Evolutionary conservation across 1,140 invertebrate species (phyloP).

Genomic region (Caerostris extrusa): DNA sequence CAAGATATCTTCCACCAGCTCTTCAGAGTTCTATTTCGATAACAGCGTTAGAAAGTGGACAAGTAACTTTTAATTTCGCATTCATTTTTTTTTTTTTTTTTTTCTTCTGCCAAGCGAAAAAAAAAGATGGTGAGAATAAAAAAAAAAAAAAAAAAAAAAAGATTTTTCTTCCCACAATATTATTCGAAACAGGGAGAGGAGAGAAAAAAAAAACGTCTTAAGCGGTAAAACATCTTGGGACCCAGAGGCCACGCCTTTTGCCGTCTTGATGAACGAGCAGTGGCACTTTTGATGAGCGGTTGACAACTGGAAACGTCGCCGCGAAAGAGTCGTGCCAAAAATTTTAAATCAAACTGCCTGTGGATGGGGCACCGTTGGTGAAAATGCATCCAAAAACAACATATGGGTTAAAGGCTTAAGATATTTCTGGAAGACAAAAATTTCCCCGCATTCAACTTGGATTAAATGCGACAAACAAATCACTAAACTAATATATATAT

Average conservation of each 20-base stretch:
- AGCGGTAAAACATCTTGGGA: not conserved
- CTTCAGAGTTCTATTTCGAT: not conserved
- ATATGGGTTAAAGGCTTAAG: not conserved
- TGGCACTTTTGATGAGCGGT: slow-evolving; percentile 59
- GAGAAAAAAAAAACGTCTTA: not conserved
- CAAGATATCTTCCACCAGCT: not conserved
- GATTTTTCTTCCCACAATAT: not conserved
- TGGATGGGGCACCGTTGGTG: not conserved
- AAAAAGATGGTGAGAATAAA: not conserved
- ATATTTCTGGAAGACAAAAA: too few species aligned
- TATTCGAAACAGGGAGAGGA: not conserved
- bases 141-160: not conserved
- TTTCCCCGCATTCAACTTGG: too few species aligned
- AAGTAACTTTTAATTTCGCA: slow-evolving; percentile 1
- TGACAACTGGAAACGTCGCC: slow-evolving; percentile 59
- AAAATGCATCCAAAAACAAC: not conserved
- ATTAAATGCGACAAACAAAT: too few species aligned
- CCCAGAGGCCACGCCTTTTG: not conserved
- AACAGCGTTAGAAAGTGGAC: not conserved
- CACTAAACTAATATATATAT: too few species aligned
- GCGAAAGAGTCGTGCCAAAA: not conserved
- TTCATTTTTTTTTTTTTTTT: not conserved
- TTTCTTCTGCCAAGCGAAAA: not conserved
- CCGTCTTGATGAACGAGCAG: slow-evolving; percentile 37
- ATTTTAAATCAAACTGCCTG: not conserved